A percentile compares a stretch with the other conserved stretches of the same genome.
These are phyloP conservation scores for Lanius ludovicianus DNA, from an alignment of 2,113 vertebrate species.

Conservation along the genomic window DNA sequence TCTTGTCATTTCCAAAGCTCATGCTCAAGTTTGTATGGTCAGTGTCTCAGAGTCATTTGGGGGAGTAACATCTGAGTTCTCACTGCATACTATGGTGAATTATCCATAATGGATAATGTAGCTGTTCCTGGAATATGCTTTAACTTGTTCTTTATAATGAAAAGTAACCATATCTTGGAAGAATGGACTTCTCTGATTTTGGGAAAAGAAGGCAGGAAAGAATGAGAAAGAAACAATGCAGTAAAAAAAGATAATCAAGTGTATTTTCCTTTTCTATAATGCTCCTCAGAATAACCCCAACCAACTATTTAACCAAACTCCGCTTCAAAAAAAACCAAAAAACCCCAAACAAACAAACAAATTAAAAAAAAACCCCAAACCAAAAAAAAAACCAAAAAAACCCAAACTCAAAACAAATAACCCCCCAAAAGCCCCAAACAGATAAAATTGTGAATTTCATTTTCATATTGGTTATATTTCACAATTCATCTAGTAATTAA, in stretches of 20 bases:
- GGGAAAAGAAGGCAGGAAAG: not conserved
- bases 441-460: not conserved
- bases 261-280: not conserved
- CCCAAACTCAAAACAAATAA: not conserved
- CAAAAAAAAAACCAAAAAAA: not conserved
- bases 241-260: not conserved
- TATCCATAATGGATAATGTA: not conserved
- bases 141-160: not conserved
- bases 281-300: not conserved
- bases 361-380: not conserved
- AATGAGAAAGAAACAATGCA: not conserved
- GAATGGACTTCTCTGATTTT: not conserved
- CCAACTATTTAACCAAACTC: no score
- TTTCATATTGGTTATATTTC: not conserved
- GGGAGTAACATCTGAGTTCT: not conserved
- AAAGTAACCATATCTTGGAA: not conserved
- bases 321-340: not conserved
- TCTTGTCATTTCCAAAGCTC: slow-evolving; percentile 2
- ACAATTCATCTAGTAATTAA: not conserved
- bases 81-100: not conserved
- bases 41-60: not conserved
- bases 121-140: not conserved
- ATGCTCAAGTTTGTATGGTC: not conserved
- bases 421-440: accelerated
- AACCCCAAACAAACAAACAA: no score